These are phyloP conservation scores for Marronus borbonicus DNA, from an alignment of 2,888 invertebrate species.

Conservation along the genomic window DNA sequence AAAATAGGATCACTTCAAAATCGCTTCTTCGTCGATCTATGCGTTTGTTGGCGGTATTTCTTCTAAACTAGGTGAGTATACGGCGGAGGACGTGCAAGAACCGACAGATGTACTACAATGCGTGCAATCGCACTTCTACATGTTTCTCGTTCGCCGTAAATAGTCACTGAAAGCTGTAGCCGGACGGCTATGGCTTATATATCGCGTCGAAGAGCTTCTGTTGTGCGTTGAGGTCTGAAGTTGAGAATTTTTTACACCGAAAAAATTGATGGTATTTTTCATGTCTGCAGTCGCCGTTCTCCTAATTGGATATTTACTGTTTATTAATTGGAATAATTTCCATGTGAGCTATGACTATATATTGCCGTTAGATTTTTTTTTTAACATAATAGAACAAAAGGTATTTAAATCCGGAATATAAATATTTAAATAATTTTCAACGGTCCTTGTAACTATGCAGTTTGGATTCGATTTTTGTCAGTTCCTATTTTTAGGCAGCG, in stretches of 20 bases:
- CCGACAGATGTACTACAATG: background rate
- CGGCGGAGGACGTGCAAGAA: constrained; percentile 1
- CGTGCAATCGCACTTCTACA: background rate
- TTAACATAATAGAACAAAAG: too few relatives aligned
- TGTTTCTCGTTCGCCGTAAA: background rate
- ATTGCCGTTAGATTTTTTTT: too few relatives aligned
- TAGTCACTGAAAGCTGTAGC: constrained; percentile 6
- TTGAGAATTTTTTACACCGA: background rate
- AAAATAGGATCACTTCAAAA: background rate
- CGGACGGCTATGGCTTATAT: constrained; percentile 1
- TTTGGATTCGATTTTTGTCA: too few relatives aligned
- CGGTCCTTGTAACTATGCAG: too few relatives aligned
- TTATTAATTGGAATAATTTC: too few relatives aligned
- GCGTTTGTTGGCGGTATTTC: background rate
- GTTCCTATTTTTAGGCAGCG: too few relatives aligned
- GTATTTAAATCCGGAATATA: too few relatives aligned
- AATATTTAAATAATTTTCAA: too few relatives aligned
- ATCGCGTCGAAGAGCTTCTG: background rate
- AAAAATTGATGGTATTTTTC: background rate
- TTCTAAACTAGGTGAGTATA: background rate
- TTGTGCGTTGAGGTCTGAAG: background rate
- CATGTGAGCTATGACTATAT: too few relatives aligned
- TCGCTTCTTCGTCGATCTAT: background rate
- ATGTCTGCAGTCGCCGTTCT: background rate
- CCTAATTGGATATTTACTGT: background rate